Conservation (phyloP, 2,797 vertebrate species). For the Sorex maritimensis region DNA sequence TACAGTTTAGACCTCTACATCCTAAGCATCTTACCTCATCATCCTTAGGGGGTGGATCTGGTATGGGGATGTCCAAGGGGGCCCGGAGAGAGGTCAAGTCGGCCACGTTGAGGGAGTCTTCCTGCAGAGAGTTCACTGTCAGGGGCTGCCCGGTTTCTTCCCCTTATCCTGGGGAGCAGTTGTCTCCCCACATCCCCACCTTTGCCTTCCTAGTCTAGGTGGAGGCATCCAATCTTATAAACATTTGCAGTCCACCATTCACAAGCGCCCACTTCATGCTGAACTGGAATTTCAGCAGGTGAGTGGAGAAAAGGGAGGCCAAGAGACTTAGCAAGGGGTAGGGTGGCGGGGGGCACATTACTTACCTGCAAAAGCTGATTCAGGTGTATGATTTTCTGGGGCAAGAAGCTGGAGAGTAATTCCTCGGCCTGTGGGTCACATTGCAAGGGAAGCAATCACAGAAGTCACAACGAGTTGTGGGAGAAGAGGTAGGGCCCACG, state of each 20-base stretch:
- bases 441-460: constrained; percentile 53
- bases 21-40: constrained; percentile 92
- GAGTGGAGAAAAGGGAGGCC: not conserved
- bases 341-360: not conserved
- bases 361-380: constrained; percentile 92
- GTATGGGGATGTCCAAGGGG: constrained; percentile 95
- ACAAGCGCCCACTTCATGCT: not conserved
- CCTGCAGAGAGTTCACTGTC: constrained; percentile 88
- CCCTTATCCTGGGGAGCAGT: not conserved
- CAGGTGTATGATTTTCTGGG: constrained; percentile 93
- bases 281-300: not conserved
- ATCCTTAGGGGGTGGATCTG: constrained; percentile 94
- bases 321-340: not conserved
- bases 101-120: constrained; percentile 91
- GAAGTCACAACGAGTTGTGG: not conserved
- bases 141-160: constrained; percentile 8
- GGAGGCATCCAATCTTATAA: not conserved
- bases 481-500: constrained; percentile 5
- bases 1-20: constrained; percentile 80
- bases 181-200: not conserved
- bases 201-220: constrained; percentile 8
- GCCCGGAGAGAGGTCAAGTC: constrained; percentile 92
- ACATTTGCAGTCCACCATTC: not conserved
- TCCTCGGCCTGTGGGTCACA: constrained; percentile 91
- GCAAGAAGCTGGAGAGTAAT: constrained; percentile 92